A percentile compares a stretch with the other conserved stretches of the same genome.
Evolutionary conservation across 2,888 invertebrate species (phyloP).

Genomic region (Phymatocera aterrima): DNA sequence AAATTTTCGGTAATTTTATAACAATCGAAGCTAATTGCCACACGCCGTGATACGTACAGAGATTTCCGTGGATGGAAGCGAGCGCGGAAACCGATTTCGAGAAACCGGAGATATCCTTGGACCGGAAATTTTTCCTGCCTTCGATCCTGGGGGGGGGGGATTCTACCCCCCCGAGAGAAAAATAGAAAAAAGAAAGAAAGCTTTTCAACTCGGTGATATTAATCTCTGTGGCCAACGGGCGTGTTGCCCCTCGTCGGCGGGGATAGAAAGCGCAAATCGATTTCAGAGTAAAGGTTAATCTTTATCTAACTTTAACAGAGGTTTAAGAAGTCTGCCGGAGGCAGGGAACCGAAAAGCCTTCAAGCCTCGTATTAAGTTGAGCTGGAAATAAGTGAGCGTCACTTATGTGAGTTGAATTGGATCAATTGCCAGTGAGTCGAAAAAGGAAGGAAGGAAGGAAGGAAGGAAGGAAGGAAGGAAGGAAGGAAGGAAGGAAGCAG

Average conservation of each 20-base stretch:
- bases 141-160: too few species aligned
- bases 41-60: too few species aligned
- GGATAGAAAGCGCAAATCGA: slow-evolving; percentile 26
- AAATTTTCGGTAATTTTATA: too few species aligned
- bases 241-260: background rate
- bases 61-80: background rate
- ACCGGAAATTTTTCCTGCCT: too few species aligned
- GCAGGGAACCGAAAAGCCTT: background rate
- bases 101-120: too few species aligned
- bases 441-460: too few species aligned
- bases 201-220: background rate
- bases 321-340: slow-evolving; percentile 40
- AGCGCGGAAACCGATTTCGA: slow-evolving; percentile 10
- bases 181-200: too few species aligned
- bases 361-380: slow-evolving; percentile 33
- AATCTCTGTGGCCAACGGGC: background rate
- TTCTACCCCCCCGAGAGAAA: too few species aligned
- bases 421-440: slow-evolving; percentile 1
- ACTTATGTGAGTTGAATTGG: slow-evolving; percentile 22
- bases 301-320: slow-evolving; percentile 43
- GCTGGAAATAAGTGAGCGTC: slow-evolving; percentile 40
- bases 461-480: too few species aligned
- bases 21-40: too few species aligned
- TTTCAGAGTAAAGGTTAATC: slow-evolving; percentile 35
- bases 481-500: too few species aligned